Evolutionary conservation across 30 jellyfish, hydroid and myxozoan species (phyloP).

Genomic region (Morbakka virulenta): DNA sequence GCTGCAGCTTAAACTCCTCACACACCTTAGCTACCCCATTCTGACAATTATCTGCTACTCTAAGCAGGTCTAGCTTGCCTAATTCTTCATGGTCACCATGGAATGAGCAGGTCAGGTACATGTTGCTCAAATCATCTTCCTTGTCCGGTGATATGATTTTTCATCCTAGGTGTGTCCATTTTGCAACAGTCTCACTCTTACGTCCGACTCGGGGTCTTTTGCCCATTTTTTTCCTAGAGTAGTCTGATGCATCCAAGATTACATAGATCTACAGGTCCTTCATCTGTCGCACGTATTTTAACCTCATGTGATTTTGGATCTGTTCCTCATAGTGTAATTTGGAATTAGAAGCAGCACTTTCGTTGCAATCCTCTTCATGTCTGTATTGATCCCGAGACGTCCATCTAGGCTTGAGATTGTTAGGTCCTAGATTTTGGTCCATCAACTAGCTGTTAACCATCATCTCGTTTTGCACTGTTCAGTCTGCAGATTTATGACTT

Average conservation of each 20-base stretch:
- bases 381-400: neutral
- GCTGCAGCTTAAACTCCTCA: conserved; percentile 8
- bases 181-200: neutral
- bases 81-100: conserved; percentile 45
- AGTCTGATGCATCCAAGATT: neutral
- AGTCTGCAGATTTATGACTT: neutral
- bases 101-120: conserved; percentile 38
- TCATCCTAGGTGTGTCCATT: conserved; percentile 44
- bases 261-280: neutral
- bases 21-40: neutral
- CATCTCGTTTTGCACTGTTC: neutral
- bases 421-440: neutral
- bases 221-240: neutral
- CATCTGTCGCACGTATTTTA: neutral
- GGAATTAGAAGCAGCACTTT: neutral
- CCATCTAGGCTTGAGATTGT: neutral
- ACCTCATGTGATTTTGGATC: neutral
- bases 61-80: conserved; percentile 66
- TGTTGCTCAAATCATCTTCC: conserved; percentile 27
- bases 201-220: neutral
- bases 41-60: conserved; percentile 13
- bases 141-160: conserved; percentile 38
- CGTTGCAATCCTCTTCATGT: neutral
- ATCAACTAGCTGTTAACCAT: neutral
- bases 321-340: neutral